Conservation (phyloP, 2,113 vertebrate species). For the Neogale vison region DNA sequence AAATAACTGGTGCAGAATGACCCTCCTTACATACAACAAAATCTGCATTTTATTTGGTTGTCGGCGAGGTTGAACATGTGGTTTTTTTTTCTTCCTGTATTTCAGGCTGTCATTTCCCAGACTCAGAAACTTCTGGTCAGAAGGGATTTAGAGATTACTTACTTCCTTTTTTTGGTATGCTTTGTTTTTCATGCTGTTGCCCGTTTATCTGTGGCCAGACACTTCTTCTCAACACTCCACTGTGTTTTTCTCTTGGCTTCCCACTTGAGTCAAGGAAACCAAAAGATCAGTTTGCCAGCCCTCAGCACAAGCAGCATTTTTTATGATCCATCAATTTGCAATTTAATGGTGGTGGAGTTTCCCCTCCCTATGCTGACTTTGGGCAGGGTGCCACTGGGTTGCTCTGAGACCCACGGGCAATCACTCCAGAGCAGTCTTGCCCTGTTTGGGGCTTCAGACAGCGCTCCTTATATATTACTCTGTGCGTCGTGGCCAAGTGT, state of each 20-base stretch:
- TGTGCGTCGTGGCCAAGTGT: not conserved
- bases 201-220: slow-evolving; percentile 15
- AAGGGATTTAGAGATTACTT: not conserved
- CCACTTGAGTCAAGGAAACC: slow-evolving; percentile 40
- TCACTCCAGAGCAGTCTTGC: not conserved
- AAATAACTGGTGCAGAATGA: slow-evolving; percentile 3
- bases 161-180: not conserved
- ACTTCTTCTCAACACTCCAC: slow-evolving; percentile 33
- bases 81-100: not conserved
- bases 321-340: slow-evolving; percentile 65
- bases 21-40: not conserved
- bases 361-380: slow-evolving; percentile 50
- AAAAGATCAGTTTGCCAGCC: slow-evolving; percentile 41
- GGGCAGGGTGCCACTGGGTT: slow-evolving; percentile 44
- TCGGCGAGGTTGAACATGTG: not conserved
- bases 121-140: slow-evolving; percentile 4
- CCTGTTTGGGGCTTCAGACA: not conserved
- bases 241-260: slow-evolving; percentile 54
- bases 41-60: not conserved
- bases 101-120: slow-evolving; percentile 27
- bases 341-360: slow-evolving; percentile 59
- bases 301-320: slow-evolving; percentile 44
- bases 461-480: not conserved
- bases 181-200: slow-evolving; percentile 51
- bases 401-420: slow-evolving; percentile 45